Percentiles rank a stretch among this genome's conserved stretches.
Evolutionary conservation across 2,113 vertebrate species (phyloP).

Genomic region (Cottus gobio): DNA sequence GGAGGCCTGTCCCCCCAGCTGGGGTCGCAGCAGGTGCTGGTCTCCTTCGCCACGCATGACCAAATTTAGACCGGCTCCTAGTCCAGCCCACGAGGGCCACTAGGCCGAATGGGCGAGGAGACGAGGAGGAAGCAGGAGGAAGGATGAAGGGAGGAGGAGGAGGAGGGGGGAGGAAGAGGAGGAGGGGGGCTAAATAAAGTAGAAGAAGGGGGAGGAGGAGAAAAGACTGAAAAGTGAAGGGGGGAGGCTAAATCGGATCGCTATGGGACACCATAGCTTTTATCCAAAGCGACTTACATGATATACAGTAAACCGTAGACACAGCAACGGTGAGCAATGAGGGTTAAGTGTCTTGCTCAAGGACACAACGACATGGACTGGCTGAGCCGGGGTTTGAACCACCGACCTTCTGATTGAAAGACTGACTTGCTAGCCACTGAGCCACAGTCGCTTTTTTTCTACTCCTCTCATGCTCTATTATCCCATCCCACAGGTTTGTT

Average conservation of each 20-base stretch:
- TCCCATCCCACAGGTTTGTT: constrained; percentile 3
- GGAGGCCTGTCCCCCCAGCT: constrained; percentile 48
- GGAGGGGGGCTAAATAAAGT: constrained; percentile 40
- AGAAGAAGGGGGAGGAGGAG: constrained; percentile 33
- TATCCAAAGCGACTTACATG: too few relatives aligned
- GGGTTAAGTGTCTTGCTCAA: too few relatives aligned
- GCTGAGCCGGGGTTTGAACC: too few relatives aligned
- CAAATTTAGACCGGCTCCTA: constrained; percentile 80
- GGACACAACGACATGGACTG: too few relatives aligned
- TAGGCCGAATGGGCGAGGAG: constrained; percentile 30
- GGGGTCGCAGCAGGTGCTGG: constrained; percentile 74
- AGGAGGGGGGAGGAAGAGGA: not conserved
- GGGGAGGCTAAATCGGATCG: constrained; percentile 72
- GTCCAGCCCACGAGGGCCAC: constrained; percentile 53
- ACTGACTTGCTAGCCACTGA: too few relatives aligned
- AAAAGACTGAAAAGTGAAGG: constrained; percentile 4
- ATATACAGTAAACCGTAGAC: too few relatives aligned
- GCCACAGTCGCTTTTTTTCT: too few relatives aligned
- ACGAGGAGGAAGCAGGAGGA: constrained; percentile 15
- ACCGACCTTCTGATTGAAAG: too few relatives aligned
- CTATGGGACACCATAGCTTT: constrained; percentile 81
- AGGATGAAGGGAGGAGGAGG: not conserved
- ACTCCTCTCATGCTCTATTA: constrained; percentile 8
- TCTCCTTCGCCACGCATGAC: constrained; percentile 71
- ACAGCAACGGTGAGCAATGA: too few relatives aligned